Conservation (phyloP, 2,113 vertebrate genomes). For the Pipra filicauda region DNA sequence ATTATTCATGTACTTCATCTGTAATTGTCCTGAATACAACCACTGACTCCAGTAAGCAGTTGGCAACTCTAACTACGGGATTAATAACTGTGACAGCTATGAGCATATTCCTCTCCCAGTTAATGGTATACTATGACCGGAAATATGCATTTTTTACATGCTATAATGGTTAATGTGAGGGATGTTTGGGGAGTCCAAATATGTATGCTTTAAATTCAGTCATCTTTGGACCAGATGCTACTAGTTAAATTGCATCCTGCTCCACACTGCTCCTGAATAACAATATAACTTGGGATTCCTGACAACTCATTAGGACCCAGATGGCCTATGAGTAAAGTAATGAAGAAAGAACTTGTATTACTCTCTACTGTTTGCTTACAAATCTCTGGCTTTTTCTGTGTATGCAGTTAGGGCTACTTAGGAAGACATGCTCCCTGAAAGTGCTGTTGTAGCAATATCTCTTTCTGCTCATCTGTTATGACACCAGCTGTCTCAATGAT, state of each 20-base stretch:
- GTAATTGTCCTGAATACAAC: background rate
- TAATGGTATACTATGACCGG: background rate
- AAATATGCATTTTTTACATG: background rate
- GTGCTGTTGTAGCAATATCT: background rate
- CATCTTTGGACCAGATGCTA: background rate
- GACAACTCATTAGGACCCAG: background rate
- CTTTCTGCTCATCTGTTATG: background rate
- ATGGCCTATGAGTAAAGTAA: background rate
- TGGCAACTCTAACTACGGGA: background rate
- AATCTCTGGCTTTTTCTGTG: background rate
- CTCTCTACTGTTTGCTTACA: background rate
- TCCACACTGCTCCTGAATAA: background rate
- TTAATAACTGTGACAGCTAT: background rate
- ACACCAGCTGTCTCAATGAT: background rate
- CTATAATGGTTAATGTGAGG: background rate
- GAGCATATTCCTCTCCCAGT: background rate
- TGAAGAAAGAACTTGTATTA: background rate
- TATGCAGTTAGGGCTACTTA: background rate
- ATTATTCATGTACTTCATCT: background rate
- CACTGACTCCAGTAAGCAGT: background rate
- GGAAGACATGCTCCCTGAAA: background rate
- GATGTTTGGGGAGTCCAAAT: background rate
- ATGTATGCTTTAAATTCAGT: background rate
- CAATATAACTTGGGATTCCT: background rate
- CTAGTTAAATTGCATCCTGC: background rate